A percentile compares a stretch with the other conserved stretches of the same genome.
These are phyloP conservation scores for Empis livida DNA, from an alignment of 2,888 invertebrate species.

Conservation along the genomic window DNA sequence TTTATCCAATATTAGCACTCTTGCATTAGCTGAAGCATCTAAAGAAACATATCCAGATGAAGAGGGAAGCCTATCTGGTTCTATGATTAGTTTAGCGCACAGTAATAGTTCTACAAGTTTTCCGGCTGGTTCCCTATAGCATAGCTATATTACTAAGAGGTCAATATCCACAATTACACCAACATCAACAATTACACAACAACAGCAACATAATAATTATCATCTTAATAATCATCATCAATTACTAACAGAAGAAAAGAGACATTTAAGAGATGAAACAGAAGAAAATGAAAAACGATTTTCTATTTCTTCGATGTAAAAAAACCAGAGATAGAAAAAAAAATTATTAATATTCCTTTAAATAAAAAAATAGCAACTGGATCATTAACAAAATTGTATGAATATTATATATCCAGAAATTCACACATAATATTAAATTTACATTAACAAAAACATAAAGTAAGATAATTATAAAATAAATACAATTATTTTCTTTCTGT, in stretches of 20 bases:
- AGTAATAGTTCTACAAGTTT: conserved; percentile 90
- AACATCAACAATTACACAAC: conserved; percentile 1
- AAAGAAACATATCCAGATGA: conserved; percentile 81
- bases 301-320: conserved; percentile 19
- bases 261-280: conserved; percentile 18
- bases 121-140: conserved; percentile 65
- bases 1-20: conserved; percentile 67
- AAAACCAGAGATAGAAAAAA: conserved; percentile 2
- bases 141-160: conserved; percentile 24
- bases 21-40: conserved; percentile 85
- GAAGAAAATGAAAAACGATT: conserved; percentile 17
- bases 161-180: conserved; percentile 11
- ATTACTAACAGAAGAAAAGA: no score
- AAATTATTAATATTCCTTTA: no score
- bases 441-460: no score
- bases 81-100: conserved; percentile 88
- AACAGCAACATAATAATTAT: neutral
- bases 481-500: no score
- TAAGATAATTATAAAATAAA: no score
- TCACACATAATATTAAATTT: no score
- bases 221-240: conserved; percentile 12
- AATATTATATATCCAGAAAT: neutral
- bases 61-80: conserved; percentile 84
- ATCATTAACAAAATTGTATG: neutral
- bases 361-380: neutral